A percentile compares a stretch with the other conserved stretches of the same genome.
Conservation (phyloP, 2,888 invertebrate species). For the Parelbella ahira region DNA sequence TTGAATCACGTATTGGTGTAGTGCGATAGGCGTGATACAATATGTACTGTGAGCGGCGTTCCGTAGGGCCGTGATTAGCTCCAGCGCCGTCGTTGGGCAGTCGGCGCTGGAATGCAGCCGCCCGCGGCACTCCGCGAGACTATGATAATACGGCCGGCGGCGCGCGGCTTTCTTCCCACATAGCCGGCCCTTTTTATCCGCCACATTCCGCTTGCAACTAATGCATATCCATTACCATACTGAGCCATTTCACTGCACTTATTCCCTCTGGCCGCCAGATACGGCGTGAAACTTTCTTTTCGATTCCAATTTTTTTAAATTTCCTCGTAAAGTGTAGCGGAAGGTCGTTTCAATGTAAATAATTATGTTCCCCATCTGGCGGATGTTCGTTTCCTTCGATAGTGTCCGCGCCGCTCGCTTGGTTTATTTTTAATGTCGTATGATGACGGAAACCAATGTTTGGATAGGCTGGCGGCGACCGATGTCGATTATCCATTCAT, state of each 20-base stretch:
- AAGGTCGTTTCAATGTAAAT: conserved; percentile 28
- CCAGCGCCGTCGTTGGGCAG: conserved; percentile 24
- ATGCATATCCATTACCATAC: conserved; percentile 3
- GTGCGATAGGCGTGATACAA: no score
- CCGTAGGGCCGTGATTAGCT: no score
- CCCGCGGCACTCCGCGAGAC: conserved; percentile 39
- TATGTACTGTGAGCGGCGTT: no score
- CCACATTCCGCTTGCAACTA: conserved; percentile 6
- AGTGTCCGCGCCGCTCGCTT: conserved; percentile 66
- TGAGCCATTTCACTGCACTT: conserved; percentile 1
- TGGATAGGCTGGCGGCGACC: conserved; percentile 48
- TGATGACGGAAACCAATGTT: conserved; percentile 52
- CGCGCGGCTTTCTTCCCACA: conserved; percentile 37
- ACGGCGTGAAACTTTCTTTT: no score
- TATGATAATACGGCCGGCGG: conserved; percentile 40
- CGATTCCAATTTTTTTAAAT: no score
- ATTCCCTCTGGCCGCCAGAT: no score
- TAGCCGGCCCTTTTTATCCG: conserved; percentile 12
- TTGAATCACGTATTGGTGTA: no score
- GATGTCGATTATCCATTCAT: conserved; percentile 56
- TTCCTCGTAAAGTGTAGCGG: conserved; percentile 10
- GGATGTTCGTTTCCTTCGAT: conserved; percentile 73
- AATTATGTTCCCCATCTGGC: conserved; percentile 73
- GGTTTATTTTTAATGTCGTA: conserved; percentile 68
- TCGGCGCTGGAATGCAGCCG: conserved; percentile 42